These are phyloP conservation scores for Scolanthus callimorphus DNA, from an alignment of 92 coral and sea anemone species.

Conservation along the genomic window DNA sequence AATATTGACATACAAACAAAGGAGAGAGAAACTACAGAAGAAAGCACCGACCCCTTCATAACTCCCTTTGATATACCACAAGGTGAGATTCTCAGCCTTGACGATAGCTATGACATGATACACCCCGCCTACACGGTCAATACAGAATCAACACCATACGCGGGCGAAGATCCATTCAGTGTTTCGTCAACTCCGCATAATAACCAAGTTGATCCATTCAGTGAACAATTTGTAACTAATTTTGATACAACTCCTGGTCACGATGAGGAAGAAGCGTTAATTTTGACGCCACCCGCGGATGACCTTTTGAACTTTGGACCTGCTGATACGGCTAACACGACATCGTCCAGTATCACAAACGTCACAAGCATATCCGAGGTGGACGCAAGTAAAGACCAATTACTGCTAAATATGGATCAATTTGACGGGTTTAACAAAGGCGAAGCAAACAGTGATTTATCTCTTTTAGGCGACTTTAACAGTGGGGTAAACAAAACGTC, in stretches of 20 bases:
- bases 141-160: no score
- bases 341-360: slow-evolving; percentile 17
- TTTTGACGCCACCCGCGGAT: slow-evolving; percentile 42
- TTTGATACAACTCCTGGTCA: no score
- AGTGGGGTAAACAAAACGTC: neutral
- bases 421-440: neutral
- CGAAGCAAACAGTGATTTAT: neutral
- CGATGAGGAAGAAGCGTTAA: no score
- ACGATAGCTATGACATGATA: slow-evolving; percentile 25
- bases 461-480: neutral
- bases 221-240: no score
- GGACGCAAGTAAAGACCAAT: slow-evolving; percentile 6
- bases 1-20: no score
- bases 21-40: no score
- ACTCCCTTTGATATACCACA: no score
- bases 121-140: slow-evolving; percentile 18
- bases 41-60: no score
- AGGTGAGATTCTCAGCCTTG: neutral
- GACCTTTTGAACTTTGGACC: slow-evolving; percentile 20
- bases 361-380: slow-evolving; percentile 11
- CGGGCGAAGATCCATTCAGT: no score
- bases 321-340: slow-evolving; percentile 26
- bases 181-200: no score
- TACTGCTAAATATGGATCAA: slow-evolving; percentile 25
- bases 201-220: no score